These are phyloP conservation scores for Osmerus mordax DNA, from an alignment of 2,113 vertebrate genomes.

Conservation along the genomic window DNA sequence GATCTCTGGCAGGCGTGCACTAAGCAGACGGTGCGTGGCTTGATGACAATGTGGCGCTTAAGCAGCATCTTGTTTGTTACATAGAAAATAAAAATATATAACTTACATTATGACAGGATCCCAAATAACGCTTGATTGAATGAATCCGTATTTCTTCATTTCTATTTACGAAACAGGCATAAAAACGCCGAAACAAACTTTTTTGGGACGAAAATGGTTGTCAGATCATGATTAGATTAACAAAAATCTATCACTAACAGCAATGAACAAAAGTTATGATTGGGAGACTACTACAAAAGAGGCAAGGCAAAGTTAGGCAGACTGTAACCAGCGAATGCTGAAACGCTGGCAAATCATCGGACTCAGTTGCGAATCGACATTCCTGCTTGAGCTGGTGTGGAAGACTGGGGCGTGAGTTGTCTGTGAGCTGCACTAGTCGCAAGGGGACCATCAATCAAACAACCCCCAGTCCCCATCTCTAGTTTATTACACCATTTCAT, in stretches of 20 bases:
- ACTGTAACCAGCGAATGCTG: not conserved
- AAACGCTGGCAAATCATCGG: not conserved
- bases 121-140: no score
- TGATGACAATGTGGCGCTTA: not conserved
- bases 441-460: constrained; percentile 57
- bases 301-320: not conserved
- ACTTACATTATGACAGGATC: not conserved
- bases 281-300: no score
- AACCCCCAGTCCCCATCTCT: constrained; percentile 52
- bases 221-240: no score
- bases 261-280: no score
- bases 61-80: not conserved
- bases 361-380: constrained; percentile 40
- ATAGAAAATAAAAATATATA: not conserved
- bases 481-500: no score
- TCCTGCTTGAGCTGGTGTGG: constrained; percentile 36
- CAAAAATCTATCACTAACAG: no score
- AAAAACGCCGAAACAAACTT: no score
- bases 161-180: no score
- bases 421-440: constrained; percentile 30
- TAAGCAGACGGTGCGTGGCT: no score
- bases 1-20: no score
- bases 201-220: no score
- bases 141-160: no score
- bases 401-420: constrained; percentile 23